Evolutionary conservation across 2,888 invertebrate genomes (phyloP).

Genomic region (Spilarctia lutea): DNA sequence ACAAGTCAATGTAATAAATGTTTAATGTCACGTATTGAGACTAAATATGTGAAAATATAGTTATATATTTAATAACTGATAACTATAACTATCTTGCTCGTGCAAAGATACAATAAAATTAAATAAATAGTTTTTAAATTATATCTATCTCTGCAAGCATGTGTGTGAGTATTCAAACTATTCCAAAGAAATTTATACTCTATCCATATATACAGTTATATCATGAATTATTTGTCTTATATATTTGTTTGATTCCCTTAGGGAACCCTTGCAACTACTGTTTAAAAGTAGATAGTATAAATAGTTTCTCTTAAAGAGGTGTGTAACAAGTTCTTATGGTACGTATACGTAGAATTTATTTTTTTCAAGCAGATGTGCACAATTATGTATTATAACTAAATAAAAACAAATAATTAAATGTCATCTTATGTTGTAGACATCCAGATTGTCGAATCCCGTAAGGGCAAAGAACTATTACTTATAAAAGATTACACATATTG

Average conservation of each 20-base stretch:
- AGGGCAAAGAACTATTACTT: conserved; percentile 40
- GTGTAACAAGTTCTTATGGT: neutral
- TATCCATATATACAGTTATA: neutral
- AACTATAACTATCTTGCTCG: neutral
- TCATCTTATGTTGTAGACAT: conserved; percentile 7
- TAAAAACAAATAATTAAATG: neutral
- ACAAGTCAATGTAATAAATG: neutral
- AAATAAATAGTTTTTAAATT: neutral
- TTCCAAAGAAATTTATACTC: neutral
- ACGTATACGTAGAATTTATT: too few relatives aligned
- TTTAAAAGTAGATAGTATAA: neutral
- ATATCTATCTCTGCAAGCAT: neutral
- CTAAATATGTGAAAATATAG: neutral
- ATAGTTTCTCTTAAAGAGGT: neutral
- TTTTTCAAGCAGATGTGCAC: too few relatives aligned
- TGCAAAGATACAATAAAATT: neutral
- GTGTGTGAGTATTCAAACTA: neutral
- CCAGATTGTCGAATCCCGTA: conserved; percentile 24
- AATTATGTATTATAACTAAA: neutral
- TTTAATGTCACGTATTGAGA: neutral
- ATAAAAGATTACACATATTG: conserved; percentile 40
- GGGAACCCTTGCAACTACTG: neutral
- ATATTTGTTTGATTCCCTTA: too few relatives aligned
- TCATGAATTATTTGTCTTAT: neutral
- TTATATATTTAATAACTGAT: neutral